Evolutionary conservation across 2,113 vertebrate species (phyloP).

Genomic region (Alligator sinensis): DNA sequence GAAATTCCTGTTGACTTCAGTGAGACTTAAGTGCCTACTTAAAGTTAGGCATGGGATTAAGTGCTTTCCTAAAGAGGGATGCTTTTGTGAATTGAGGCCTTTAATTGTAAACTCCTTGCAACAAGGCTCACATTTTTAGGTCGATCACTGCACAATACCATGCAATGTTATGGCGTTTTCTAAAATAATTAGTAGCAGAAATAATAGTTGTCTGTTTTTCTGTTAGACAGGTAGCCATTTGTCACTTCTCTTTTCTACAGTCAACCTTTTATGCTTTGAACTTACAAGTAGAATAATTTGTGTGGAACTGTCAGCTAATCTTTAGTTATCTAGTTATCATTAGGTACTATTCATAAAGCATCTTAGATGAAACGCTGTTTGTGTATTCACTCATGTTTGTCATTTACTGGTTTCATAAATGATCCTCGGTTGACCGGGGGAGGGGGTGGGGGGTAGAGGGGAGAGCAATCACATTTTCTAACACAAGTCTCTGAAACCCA

Average conservation of each 20-base stretch:
- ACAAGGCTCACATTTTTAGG: background rate
- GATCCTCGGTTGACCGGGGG: background rate
- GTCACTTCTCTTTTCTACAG: background rate
- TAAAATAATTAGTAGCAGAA: background rate
- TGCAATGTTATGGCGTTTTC: background rate
- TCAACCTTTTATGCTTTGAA: background rate
- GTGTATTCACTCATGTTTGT: background rate
- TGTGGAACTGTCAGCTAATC: background rate
- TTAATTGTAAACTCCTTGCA: background rate
- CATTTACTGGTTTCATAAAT: background rate
- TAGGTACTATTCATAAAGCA: background rate
- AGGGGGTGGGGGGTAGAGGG: background rate
- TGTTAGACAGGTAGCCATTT: background rate
- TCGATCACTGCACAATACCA: background rate
- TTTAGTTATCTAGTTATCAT: background rate
- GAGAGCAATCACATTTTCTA: background rate
- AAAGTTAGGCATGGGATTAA: background rate
- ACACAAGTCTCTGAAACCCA: background rate
- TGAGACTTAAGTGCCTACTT: background rate
- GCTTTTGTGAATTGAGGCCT: background rate
- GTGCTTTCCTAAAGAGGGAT: background rate
- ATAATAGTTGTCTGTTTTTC: background rate
- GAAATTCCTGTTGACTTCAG: background rate
- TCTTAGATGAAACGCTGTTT: background rate
- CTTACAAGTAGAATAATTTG: background rate